Percentiles rank a stretch among this genome's conserved stretches.
phyloP scores from a whole-genome alignment of 2,113 vertebrate species.

The Nibea albiflora region DNA sequence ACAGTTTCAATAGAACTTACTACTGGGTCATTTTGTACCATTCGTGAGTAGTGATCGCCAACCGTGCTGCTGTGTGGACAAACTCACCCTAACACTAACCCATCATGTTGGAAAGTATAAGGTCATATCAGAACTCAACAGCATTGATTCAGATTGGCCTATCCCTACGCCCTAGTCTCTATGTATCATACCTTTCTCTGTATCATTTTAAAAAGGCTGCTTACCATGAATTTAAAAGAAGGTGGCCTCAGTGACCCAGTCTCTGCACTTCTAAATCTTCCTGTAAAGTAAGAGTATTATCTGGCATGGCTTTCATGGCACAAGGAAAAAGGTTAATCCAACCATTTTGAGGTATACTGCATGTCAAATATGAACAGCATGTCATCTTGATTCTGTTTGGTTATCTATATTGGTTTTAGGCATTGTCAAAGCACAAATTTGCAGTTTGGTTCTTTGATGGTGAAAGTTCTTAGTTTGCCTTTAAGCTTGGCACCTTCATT shows the following conservation, averaged over 20 bases:
- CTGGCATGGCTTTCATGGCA: slow-evolving; percentile 41
- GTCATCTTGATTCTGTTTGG: slow-evolving; percentile 68
- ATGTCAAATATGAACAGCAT: slow-evolving; percentile 71
- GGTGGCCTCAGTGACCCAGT: slow-evolving; percentile 12
- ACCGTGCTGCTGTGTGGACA: background rate
- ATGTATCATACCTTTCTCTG: slow-evolving; percentile 18
- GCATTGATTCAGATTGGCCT: slow-evolving; percentile 1
- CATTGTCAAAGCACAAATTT: slow-evolving; percentile 39
- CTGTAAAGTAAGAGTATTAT: slow-evolving; percentile 43
- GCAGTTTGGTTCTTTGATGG: slow-evolving; percentile 27
- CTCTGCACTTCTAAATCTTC: slow-evolving; percentile 21
- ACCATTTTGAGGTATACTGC: slow-evolving; percentile 58
- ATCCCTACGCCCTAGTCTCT: background rate
- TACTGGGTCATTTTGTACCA: too few species aligned
- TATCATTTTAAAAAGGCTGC: slow-evolving; percentile 33
- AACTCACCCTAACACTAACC: background rate
- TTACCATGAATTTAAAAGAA: slow-evolving; percentile 56
- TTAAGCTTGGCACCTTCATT: background rate
- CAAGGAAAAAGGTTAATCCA: slow-evolving; percentile 74
- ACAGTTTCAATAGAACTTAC: too few species aligned
- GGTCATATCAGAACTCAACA: background rate
- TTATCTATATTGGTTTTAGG: slow-evolving; percentile 54
- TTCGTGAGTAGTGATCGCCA: too few species aligned
- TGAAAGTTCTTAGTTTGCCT: slow-evolving; percentile 23
- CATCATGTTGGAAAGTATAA: slow-evolving; percentile 2